These are phyloP conservation scores for Polydrusus cervinus DNA, from an alignment of 2,888 invertebrate genomes.

Conservation along the genomic window DNA sequence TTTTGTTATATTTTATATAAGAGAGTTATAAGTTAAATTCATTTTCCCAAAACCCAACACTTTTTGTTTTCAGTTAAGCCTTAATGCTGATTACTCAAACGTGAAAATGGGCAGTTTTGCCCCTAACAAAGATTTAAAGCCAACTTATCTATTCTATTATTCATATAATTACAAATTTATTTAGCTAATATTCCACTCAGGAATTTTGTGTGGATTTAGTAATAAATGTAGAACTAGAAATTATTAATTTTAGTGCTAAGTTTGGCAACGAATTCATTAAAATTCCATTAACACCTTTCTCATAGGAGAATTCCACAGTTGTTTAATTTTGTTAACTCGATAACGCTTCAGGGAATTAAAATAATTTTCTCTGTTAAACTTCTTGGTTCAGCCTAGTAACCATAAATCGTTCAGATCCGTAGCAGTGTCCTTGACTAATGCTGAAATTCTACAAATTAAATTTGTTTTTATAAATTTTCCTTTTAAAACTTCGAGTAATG, in stretches of 20 bases:
- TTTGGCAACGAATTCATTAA: slow-evolving; percentile 44
- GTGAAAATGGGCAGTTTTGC: neutral
- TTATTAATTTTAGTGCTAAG: slow-evolving; percentile 30
- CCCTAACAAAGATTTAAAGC: neutral
- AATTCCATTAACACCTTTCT: slow-evolving; percentile 49
- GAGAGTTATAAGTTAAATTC: no score
- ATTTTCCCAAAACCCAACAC: no score
- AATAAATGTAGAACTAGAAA: slow-evolving; percentile 33
- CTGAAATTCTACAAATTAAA: neutral
- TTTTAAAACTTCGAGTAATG: no score
- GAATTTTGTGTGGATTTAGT: slow-evolving; percentile 3
- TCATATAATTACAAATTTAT: slow-evolving; percentile 6
- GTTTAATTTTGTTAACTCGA: slow-evolving; percentile 47
- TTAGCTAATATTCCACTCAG: neutral
- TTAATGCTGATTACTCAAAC: neutral
- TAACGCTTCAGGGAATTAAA: slow-evolving; percentile 39
- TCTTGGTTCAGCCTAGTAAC: slow-evolving; percentile 16
- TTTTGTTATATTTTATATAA: no score
- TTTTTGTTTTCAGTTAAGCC: no score
- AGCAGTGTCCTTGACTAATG: neutral
- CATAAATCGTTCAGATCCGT: slow-evolving; percentile 11
- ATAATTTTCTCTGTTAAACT: slow-evolving; percentile 30
- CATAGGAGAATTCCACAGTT: slow-evolving; percentile 49
- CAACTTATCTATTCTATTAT: neutral
- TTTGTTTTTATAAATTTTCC: neutral